These are phyloP conservation scores for Lasiommata megera DNA, from an alignment of 2,888 invertebrate species.

Conservation along the genomic window DNA sequence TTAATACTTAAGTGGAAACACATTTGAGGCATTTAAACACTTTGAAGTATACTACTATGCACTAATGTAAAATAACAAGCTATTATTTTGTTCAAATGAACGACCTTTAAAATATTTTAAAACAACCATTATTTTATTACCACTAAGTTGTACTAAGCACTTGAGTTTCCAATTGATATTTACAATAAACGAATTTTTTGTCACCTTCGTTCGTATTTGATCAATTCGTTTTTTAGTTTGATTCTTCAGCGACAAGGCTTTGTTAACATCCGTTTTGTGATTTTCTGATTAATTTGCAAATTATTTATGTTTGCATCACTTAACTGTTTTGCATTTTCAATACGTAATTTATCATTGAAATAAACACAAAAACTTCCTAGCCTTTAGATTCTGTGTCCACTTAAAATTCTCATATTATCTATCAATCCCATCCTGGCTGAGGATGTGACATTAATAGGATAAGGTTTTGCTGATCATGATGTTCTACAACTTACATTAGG, in stretches of 20 bases:
- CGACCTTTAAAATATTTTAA: background rate
- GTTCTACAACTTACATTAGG: too few species aligned
- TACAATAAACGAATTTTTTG: conserved; percentile 1
- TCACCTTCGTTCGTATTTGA: background rate
- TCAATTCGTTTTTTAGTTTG: conserved; percentile 9
- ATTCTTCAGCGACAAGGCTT: conserved; percentile 1
- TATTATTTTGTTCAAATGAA: background rate
- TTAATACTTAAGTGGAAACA: background rate
- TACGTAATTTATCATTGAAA: too few species aligned
- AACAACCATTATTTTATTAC: background rate
- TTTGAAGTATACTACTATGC: too few species aligned
- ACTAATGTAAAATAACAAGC: too few species aligned
- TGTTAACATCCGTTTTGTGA: background rate
- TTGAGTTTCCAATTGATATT: background rate
- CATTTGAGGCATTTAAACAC: background rate
- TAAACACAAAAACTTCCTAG: too few species aligned
- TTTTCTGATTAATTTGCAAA: background rate
- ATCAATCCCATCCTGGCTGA: too few species aligned
- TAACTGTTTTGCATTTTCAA: too few species aligned
- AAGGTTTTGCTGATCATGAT: too few species aligned
- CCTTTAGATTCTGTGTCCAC: too few species aligned
- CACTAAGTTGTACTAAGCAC: background rate
- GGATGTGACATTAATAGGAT: too few species aligned
- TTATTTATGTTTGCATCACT: too few species aligned
- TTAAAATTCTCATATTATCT: too few species aligned